Conservation (phyloP, 1,140 invertebrate genomes). For the Drosophila biarmipes region DNA sequence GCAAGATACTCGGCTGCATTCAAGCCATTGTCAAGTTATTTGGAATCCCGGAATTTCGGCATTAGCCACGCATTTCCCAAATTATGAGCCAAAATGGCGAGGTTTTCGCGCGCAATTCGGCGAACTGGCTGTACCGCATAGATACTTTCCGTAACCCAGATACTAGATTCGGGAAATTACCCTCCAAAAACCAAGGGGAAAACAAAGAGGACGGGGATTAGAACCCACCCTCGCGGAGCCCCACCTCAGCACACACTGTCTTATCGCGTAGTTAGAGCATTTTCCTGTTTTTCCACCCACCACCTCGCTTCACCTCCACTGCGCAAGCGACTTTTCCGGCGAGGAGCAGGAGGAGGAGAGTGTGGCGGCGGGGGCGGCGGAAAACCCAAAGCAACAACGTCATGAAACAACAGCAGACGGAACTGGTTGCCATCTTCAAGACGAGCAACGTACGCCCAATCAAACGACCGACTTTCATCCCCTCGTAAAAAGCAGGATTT, state of each 20-base stretch:
- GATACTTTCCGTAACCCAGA: slow-evolving; percentile 29
- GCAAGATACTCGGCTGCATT: slow-evolving; percentile 10
- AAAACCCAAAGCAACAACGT: slow-evolving; percentile 32
- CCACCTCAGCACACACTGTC: slow-evolving; percentile 8
- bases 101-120: slow-evolving; percentile 52
- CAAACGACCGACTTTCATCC: slow-evolving; percentile 68
- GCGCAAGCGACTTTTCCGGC: slow-evolving; percentile 51
- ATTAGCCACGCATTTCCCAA: slow-evolving; percentile 26
- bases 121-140: slow-evolving; percentile 26
- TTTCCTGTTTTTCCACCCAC: slow-evolving; percentile 31
- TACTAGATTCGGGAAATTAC: slow-evolving; percentile 26
- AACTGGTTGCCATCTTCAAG: slow-evolving; percentile 79
- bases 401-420: slow-evolving; percentile 33
- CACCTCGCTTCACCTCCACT: slow-evolving; percentile 14
- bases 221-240: slow-evolving; percentile 26
- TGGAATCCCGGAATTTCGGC: slow-evolving; percentile 28
- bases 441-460: slow-evolving; percentile 52
- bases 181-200: slow-evolving; percentile 5
- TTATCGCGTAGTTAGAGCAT: slow-evolving; percentile 38
- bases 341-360: background rate
- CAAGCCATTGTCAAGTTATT: slow-evolving; percentile 16
- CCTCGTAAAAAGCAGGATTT: slow-evolving; percentile 43
- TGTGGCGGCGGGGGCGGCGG: background rate
- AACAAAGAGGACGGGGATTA: slow-evolving; percentile 23
- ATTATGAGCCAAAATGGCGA: slow-evolving; percentile 53